These are phyloP conservation scores for Drosophila lacteicornis DNA, from an alignment of 1,140 invertebrate species.

Conservation along the genomic window DNA sequence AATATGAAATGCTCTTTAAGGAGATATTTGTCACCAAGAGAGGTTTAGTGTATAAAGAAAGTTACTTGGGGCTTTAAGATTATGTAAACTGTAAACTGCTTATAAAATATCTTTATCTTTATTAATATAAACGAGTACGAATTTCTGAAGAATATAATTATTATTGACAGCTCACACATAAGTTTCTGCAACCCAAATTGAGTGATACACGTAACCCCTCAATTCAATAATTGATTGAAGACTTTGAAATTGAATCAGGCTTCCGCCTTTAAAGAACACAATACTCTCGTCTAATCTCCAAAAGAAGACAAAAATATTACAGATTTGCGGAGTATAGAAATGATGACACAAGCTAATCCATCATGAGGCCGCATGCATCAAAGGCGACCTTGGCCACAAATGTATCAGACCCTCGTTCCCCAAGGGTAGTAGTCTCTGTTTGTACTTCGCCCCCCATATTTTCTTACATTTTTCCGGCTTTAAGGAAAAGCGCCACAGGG, in stretches of 20 bases:
- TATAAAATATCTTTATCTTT: too few species aligned
- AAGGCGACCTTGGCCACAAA: conserved; percentile 17
- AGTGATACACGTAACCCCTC: too few species aligned
- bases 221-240: conserved; percentile 12
- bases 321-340: conserved; percentile 3
- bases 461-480: conserved; percentile 18
- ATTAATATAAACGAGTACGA: too few species aligned
- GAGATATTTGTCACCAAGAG: not conserved
- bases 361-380: conserved; percentile 28
- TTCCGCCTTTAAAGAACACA: not conserved
- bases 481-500: conserved; percentile 17
- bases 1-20: conserved; percentile 32
- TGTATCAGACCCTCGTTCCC: conserved; percentile 2
- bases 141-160: not conserved
- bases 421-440: conserved; percentile 39
- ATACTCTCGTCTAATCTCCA: conserved; percentile 5
- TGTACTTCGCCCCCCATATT: conserved; percentile 12
- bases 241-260: not conserved
- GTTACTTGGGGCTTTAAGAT: too few species aligned
- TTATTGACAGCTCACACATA: not conserved
- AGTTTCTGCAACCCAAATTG: not conserved
- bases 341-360: conserved; percentile 48
- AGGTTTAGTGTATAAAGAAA: too few species aligned
- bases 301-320: conserved; percentile 24
- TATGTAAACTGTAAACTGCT: not conserved